Conservation (phyloP, 2,113 vertebrate genomes). For the Microcebus ravelobensis region DNA sequence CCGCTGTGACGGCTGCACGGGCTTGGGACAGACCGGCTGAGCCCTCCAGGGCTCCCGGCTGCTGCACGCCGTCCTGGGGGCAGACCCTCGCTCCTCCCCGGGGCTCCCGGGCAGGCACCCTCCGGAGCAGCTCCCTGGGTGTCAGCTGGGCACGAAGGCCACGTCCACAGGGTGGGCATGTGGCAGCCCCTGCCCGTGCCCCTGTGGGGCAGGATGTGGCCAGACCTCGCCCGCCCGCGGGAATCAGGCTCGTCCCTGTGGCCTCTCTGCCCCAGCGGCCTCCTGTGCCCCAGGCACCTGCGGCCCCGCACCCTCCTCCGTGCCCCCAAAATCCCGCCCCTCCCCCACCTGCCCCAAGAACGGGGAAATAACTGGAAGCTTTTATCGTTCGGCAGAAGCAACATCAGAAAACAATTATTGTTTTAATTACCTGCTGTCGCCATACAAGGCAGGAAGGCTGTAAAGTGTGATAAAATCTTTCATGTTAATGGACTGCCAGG, state of each 20-base stretch:
- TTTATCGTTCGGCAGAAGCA: slow-evolving; percentile 81
- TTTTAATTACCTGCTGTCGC: slow-evolving; percentile 89
- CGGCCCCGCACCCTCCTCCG: background rate
- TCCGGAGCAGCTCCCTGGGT: background rate
- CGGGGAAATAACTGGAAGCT: slow-evolving; percentile 77
- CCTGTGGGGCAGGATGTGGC: background rate
- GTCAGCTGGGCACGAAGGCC: background rate
- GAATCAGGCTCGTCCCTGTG: background rate
- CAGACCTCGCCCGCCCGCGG: background rate
- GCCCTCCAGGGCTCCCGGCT: background rate
- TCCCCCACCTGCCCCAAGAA: slow-evolving; percentile 46
- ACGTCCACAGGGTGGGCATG: background rate
- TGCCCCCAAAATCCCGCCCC: background rate
- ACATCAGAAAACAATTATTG: slow-evolving; percentile 88
- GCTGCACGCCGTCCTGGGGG: background rate
- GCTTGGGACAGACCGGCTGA: background rate
- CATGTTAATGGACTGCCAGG: slow-evolving; percentile 85
- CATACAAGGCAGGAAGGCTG: slow-evolving; percentile 78
- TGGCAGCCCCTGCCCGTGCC: background rate
- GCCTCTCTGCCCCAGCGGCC: background rate
- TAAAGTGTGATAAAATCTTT: slow-evolving; percentile 85
- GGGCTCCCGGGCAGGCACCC: background rate
- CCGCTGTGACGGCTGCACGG: background rate
- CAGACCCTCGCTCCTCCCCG: background rate
- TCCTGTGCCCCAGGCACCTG: background rate